Base-by-base conservation (phyloP, 2,797 vertebrate genomes). In the Nannoperca obscura region DNA sequence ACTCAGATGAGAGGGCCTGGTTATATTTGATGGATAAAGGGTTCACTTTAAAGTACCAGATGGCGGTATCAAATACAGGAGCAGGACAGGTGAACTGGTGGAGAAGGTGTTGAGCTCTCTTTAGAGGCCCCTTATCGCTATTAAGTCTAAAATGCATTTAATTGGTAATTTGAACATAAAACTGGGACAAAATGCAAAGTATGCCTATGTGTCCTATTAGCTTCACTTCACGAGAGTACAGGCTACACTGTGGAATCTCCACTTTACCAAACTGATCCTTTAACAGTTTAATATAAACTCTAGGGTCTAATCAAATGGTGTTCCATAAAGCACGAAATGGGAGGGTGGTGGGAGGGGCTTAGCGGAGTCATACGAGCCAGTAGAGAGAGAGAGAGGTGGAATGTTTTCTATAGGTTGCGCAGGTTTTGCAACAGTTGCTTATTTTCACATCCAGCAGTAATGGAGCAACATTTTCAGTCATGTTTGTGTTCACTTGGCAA, bases 31-130 rank as follows among this genome's bases (percentile, higher is more conserved):
- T 47, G 58, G 65, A 63, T 71, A 65, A 73, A 46, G 15, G 42
- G 20, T 54, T 78, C 19, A 46, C 22, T 61, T 71, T 20, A 76
- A 62, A 57, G 52, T 38, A 52, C 40, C 83, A 87, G 86, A 87
- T 80, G 80, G 78, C 54, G 40, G 42, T 34, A 34, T 76, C 3
- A 76, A 40, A 62, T 46, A 36, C 52, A 57, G 40, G 60, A 53
- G 47, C 42, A 34, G 76, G 62, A 47, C 59, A 65, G 74, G 71
- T 74, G 52, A 58, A 30, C 17, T 50, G 14, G 40, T 42, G 47
- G 14, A 67, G 52, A 78, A 5, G 13, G 20, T 30, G 9, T 4
- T 52, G 40, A 36, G 34, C 30, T 34, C 58, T 38, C 38, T 80
- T 80, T 50, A 75, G 53, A 61, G n/a, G 44, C 19, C 76, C 74